Percentiles rank a stretch among this genome's conserved stretches.
These are phyloP conservation scores for Columba livia DNA, from an alignment of 2,113 vertebrate species.

Conservation along the genomic window DNA sequence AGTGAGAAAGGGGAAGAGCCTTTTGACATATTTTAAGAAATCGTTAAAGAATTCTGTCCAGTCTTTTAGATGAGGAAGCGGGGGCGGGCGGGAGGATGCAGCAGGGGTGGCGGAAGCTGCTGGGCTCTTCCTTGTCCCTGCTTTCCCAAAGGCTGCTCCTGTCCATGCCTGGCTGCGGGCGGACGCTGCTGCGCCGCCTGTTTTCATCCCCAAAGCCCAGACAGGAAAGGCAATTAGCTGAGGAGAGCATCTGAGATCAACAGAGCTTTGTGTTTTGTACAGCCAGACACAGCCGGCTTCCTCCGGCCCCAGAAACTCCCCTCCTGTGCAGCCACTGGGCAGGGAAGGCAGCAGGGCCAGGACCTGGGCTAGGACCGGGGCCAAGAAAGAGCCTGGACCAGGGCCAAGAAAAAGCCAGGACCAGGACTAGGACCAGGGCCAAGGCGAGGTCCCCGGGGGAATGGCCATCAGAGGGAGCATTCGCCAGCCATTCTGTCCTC, in stretches of 20 bases:
- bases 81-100: background rate
- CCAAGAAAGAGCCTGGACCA: background rate
- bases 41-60: background rate
- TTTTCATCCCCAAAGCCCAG: background rate
- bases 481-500: background rate
- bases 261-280: background rate
- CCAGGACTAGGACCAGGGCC: background rate
- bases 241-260: background rate
- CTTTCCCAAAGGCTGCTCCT: background rate
- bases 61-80: background rate
- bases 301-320: background rate
- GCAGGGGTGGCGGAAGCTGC: background rate
- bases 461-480: background rate
- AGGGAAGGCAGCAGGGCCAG: background rate
- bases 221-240: background rate
- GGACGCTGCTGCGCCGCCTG: background rate
- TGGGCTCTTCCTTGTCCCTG: constrained; percentile 15
- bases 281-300: background rate
- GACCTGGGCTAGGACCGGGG: background rate
- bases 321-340: accelerated
- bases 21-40: background rate
- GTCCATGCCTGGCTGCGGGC: background rate
- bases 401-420: background rate
- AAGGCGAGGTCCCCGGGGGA: background rate
- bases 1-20: background rate